phyloP scores from a whole-genome alignment of 2,113 vertebrate species.

The Scalopus aquaticus region DNA sequence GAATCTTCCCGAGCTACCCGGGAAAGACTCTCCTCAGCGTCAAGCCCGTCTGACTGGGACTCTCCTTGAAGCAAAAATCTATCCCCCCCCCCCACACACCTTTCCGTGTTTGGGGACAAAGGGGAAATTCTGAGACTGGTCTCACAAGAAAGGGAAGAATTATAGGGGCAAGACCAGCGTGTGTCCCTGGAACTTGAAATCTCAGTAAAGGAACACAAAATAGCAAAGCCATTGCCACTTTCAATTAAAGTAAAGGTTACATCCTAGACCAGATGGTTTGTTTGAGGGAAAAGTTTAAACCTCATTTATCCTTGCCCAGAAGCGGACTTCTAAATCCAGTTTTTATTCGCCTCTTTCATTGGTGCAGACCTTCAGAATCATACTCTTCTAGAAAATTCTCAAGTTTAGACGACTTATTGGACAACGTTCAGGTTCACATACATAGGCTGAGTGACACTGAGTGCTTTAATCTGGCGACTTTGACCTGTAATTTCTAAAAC shows the following conservation, averaged over 20 bases:
- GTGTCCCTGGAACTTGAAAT: neutral
- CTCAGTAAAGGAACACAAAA: neutral
- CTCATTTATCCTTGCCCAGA: too few species aligned
- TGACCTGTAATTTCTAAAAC: constrained; percentile 17
- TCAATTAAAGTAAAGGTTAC: neutral
- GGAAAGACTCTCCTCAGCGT: fast-evolving
- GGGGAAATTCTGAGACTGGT: neutral
- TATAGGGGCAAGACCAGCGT: neutral
- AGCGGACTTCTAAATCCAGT: neutral
- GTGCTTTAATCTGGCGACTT: neutral
- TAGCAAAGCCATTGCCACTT: neutral
- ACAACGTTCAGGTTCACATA: neutral
- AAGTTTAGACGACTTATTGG: neutral
- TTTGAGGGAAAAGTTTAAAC: neutral
- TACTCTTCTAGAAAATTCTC: neutral
- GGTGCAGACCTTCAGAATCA: neutral
- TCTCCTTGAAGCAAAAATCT: fast-evolving
- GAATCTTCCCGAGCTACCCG: fast-evolving
- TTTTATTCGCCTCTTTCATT: neutral
- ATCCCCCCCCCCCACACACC: too few species aligned
- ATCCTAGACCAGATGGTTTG: neutral
- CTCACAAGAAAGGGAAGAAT: neutral
- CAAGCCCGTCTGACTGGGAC: fast-evolving
- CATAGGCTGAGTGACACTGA: neutral
- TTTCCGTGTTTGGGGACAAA: neutral